phyloP scores from a whole-genome alignment of 2,888 invertebrate species.

The Nasonia oneida region DNA sequence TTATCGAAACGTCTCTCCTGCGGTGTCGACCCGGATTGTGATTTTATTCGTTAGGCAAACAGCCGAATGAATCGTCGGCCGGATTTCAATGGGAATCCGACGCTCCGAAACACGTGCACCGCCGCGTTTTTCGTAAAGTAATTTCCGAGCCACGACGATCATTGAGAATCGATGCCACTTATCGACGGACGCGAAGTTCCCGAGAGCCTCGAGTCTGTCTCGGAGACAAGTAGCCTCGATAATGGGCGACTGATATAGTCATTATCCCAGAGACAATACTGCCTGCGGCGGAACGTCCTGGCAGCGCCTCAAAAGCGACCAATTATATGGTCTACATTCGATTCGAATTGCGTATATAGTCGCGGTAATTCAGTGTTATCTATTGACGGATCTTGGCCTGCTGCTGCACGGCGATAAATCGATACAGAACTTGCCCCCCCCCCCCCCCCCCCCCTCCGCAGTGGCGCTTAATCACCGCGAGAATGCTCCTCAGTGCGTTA shows the following conservation, averaged over 20 bases:
- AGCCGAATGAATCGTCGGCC: constrained; percentile 11
- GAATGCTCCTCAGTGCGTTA: neutral
- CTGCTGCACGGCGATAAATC: constrained; percentile 19
- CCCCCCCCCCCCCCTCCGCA: neutral
- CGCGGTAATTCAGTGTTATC: constrained; percentile 37
- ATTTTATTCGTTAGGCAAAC: constrained; percentile 35
- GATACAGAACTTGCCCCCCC: constrained; percentile 18
- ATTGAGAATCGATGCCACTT: neutral
- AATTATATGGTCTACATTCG: constrained; percentile 41
- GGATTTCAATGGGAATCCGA: neutral
- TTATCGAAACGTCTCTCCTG: constrained; percentile 37
- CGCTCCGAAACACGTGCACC: neutral
- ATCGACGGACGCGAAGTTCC: neutral
- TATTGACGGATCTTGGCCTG: constrained; percentile 1
- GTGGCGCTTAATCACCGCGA: neutral
- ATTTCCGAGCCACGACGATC: neutral
- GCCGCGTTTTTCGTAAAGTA: neutral
- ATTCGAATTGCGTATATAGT: constrained; percentile 27
- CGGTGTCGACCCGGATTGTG: constrained; percentile 9
- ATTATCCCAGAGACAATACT: constrained; percentile 44
- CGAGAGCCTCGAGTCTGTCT: neutral
- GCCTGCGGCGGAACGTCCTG: constrained; percentile 28
- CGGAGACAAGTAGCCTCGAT: neutral
- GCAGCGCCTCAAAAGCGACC: neutral
- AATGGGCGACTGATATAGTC: neutral